phyloP scores from a whole-genome alignment of 1,140 invertebrate species.

The Andrena cerasifolii region DNA sequence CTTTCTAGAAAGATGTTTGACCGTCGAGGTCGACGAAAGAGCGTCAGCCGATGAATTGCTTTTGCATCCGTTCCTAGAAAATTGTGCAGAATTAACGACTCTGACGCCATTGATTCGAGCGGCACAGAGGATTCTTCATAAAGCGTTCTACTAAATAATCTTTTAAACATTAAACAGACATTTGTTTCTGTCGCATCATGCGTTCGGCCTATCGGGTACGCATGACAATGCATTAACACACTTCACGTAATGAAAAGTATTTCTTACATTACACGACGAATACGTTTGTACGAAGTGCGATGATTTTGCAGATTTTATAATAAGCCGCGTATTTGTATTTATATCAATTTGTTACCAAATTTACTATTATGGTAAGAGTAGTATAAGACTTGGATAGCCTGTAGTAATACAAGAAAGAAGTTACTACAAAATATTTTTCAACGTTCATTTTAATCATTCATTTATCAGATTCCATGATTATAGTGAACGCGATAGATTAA shows the following conservation, averaged over 20 bases:
- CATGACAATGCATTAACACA: neutral
- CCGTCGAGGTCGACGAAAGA: slow-evolving; percentile 95
- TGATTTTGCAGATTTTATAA: neutral
- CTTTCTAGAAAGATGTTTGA: slow-evolving; percentile 95
- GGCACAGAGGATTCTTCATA: slow-evolving; percentile 90
- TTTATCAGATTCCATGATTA: neutral
- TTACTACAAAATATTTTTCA: neutral
- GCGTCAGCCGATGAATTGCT: slow-evolving; percentile 93
- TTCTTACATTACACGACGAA: neutral
- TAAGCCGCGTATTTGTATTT: neutral
- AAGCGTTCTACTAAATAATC: slow-evolving; percentile 74
- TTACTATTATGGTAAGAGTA: slow-evolving; percentile 1
- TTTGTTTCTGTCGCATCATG: neutral
- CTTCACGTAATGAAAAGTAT: neutral
- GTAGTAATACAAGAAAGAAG: neutral
- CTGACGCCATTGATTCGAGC: slow-evolving; percentile 95
- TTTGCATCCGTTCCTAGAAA: slow-evolving; percentile 93
- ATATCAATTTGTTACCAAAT: slow-evolving; percentile 19
- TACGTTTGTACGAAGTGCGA: neutral
- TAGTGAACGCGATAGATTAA: neutral
- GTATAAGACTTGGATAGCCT: too few species aligned
- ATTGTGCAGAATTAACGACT: slow-evolving; percentile 92
- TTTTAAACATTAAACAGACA: slow-evolving; percentile 1
- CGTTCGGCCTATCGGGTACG: neutral
- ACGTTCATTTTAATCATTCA: neutral